Conservation (phyloP, 30 jellyfish, hydroid and myxozoan species). For the Aurelia sp. region DNA sequence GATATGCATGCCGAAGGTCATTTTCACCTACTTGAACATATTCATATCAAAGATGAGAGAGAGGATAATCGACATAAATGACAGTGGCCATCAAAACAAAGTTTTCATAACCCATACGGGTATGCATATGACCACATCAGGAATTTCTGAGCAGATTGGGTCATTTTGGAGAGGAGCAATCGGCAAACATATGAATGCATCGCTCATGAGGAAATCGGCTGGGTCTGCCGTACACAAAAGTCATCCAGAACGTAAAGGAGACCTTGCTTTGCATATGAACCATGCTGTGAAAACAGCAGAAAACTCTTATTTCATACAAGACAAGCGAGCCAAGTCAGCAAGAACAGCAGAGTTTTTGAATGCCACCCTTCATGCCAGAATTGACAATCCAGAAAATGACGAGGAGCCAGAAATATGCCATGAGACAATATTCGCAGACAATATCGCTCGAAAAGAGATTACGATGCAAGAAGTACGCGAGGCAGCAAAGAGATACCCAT, state of each 20-base stretch:
- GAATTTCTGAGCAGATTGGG: slow-evolving; percentile 18
- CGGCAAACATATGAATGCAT: slow-evolving; percentile 37
- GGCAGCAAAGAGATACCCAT: too few relatives aligned
- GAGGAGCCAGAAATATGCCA: too few relatives aligned
- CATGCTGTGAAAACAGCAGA: slow-evolving; percentile 19
- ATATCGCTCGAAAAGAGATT: too few relatives aligned
- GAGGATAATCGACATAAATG: not conserved
- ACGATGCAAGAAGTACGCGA: too few relatives aligned
- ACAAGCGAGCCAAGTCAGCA: not conserved
- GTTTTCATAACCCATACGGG: not conserved
- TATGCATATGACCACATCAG: not conserved
- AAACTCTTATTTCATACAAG: not conserved
- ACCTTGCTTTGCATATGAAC: slow-evolving; percentile 9
- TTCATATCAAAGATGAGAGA: too few relatives aligned
- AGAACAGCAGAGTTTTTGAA: not conserved
- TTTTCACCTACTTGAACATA: too few relatives aligned
- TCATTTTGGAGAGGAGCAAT: slow-evolving; percentile 19
- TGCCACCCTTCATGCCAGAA: too few relatives aligned
- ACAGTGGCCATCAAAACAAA: not conserved
- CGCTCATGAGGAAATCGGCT: slow-evolving; percentile 35
- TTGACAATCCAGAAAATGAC: too few relatives aligned
- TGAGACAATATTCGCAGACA: too few relatives aligned
- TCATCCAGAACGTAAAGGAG: slow-evolving; percentile 17
- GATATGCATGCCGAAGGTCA: too few relatives aligned
- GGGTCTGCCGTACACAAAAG: slow-evolving; percentile 26